These are phyloP conservation scores for Ceyx melanurus DNA, from an alignment of 2,113 vertebrate genomes.

Conservation along the genomic window DNA sequence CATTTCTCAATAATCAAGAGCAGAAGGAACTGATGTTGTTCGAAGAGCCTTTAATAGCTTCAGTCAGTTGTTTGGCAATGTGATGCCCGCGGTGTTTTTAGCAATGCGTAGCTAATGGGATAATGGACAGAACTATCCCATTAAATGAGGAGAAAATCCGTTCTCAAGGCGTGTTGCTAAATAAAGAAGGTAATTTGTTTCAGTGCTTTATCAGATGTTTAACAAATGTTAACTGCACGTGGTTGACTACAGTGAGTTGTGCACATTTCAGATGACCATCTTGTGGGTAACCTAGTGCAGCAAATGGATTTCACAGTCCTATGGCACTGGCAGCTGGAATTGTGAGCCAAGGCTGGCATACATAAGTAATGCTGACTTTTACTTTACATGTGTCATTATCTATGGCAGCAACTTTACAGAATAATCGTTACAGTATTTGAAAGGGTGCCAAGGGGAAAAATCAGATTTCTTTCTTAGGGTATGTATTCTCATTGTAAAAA, in stretches of 20 bases:
- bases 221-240: conserved; percentile 19
- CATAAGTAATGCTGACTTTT: not conserved
- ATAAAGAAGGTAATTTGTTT: conserved; percentile 44
- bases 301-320: conserved; percentile 26
- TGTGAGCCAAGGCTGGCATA: not conserved
- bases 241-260: not conserved
- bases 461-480: not conserved
- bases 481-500: not conserved
- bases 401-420: not conserved
- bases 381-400: not conserved
- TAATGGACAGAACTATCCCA: not conserved
- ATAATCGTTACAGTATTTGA: not conserved
- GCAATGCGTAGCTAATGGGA: not conserved
- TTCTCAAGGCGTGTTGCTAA: conserved; percentile 23
- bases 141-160: conserved; percentile 46
- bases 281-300: not conserved
- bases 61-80: conserved; percentile 2
- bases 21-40: not conserved
- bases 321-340: not conserved
- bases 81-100: not conserved
- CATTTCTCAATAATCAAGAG: not conserved
- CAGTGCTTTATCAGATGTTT: conserved; percentile 40
- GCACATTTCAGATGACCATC: not conserved
- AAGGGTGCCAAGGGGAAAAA: not conserved
- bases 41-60: not conserved